A percentile compares a stretch with the other conserved stretches of the same genome.
Conservation (phyloP, 2,113 vertebrate species). For the Sula dactylatra region DNA sequence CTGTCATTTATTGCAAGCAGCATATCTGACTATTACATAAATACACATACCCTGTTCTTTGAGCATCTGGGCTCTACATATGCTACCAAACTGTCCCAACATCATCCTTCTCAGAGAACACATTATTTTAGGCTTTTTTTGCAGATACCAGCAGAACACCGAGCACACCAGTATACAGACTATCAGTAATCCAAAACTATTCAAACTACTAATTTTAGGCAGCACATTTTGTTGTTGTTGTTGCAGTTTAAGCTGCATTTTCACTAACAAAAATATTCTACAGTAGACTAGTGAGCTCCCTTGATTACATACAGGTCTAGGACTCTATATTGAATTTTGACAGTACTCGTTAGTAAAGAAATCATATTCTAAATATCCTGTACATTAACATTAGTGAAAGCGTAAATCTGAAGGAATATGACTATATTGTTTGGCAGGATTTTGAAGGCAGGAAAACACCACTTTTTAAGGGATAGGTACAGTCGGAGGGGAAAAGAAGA, state of each 20-base stretch:
- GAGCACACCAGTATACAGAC: background rate
- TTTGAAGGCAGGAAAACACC: background rate
- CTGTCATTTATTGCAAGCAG: background rate
- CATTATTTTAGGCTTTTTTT: background rate
- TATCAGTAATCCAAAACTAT: background rate
- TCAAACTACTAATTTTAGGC: background rate
- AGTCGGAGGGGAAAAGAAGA: background rate
- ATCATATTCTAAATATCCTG: background rate
- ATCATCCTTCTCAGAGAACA: background rate
- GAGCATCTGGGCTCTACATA: background rate
- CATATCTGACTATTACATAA: background rate
- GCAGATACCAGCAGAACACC: background rate
- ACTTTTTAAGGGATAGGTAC: background rate
- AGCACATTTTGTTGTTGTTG: background rate
- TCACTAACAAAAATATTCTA: background rate
- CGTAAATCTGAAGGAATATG: background rate
- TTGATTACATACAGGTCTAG: background rate
- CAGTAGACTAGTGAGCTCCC: background rate
- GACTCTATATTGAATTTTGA: background rate
- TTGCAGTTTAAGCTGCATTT: background rate
- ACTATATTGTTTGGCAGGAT: background rate
- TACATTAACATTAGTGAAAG: background rate
- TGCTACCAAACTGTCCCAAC: background rate
- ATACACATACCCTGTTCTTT: background rate
- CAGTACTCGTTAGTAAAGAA: background rate